Conservation (phyloP, 2,113 vertebrate genomes). For the Plestiodon gilberti region DNA sequence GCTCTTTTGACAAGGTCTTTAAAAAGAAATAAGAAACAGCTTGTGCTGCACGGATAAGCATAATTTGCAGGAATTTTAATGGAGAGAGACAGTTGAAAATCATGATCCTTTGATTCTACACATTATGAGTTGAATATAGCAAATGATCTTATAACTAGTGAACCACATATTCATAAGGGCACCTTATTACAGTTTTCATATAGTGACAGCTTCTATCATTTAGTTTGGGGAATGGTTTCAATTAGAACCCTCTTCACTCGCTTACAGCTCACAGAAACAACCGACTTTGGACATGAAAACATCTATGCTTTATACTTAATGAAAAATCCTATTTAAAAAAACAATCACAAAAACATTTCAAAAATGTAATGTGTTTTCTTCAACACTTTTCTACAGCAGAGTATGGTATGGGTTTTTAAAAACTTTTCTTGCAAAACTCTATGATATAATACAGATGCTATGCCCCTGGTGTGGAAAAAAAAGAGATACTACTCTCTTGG, state of each 20-base stretch:
- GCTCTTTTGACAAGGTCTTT: not conserved
- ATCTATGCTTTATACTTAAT: not conserved
- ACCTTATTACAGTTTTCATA: not conserved
- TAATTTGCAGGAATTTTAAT: not conserved
- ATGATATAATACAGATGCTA: too few relatives aligned
- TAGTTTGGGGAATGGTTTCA: not conserved
- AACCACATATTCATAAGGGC: not conserved
- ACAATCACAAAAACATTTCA: not conserved
- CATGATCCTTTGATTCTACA: not conserved
- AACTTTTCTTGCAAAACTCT: too few relatives aligned
- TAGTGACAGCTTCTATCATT: not conserved
- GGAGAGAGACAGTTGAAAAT: not conserved
- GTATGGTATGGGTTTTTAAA: too few relatives aligned
- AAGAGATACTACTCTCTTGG: too few relatives aligned
- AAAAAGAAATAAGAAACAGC: not conserved
- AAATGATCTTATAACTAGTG: not conserved
- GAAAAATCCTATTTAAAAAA: not conserved
- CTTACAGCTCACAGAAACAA: not conserved
- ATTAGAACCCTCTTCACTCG: not conserved
- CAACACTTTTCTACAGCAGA: not conserved
- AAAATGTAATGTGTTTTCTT: not conserved
- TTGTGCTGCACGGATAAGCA: slow-evolving; percentile 5
- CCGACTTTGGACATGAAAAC: not conserved
- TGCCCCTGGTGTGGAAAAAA: too few relatives aligned
- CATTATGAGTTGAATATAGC: not conserved